Evolutionary conservation across 2,113 vertebrate species (phyloP).

Genomic region (Eulemur macaco): DNA sequence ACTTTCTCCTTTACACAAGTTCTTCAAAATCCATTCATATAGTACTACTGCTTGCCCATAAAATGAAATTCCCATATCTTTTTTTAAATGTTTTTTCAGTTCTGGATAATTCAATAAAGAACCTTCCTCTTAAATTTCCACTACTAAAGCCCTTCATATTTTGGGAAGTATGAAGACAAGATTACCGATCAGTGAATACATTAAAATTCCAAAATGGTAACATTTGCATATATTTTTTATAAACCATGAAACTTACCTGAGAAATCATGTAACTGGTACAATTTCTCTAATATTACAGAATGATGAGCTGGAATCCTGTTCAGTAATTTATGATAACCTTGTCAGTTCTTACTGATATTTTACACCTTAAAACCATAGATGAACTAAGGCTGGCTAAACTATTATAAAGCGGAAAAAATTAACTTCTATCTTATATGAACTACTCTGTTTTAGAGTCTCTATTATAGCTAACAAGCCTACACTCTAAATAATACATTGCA

Average conservation of each 20-base stretch:
- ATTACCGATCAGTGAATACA: background rate
- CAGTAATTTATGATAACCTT: background rate
- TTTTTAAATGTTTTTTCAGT: background rate
- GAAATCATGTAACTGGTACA: background rate
- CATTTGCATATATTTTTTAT: background rate
- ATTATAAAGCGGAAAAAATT: background rate
- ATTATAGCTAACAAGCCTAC: background rate
- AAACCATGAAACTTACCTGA: background rate
- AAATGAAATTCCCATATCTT: background rate
- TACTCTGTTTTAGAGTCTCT: background rate
- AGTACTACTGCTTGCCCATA: background rate
- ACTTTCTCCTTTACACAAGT: background rate
- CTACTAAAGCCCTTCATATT: background rate
- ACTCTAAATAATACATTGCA: background rate
- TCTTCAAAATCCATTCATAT: slow-evolving; percentile 11
- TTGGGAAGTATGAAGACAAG: background rate
- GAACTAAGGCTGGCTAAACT: background rate
- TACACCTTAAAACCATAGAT: background rate
- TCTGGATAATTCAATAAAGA: background rate
- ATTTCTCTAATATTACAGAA: background rate
- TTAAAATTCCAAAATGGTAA: background rate
- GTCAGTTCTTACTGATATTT: background rate
- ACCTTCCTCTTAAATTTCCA: background rate
- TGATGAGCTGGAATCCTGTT: background rate
- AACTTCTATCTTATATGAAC: background rate